These are phyloP conservation scores for Pomatorhinus ruficollis DNA, from an alignment of 2,113 vertebrate genomes.

Conservation along the genomic window DNA sequence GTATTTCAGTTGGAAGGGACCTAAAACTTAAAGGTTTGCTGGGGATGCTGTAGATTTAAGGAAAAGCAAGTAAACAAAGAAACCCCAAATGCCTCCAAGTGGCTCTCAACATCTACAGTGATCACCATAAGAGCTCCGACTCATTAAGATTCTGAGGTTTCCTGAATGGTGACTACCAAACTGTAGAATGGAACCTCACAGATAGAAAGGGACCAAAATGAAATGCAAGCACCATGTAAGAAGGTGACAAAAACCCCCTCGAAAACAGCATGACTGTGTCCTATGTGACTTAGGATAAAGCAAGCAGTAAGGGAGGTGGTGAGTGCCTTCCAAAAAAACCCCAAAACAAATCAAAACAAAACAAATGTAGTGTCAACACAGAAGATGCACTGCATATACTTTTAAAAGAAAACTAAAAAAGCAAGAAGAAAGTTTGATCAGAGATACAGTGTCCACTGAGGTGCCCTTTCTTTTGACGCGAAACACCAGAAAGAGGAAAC, in stretches of 20 bases:
- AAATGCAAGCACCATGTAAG: background rate
- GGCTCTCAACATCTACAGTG: background rate
- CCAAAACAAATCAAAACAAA: background rate
- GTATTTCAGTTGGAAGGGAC: background rate
- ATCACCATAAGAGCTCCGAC: background rate
- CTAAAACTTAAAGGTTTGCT: background rate
- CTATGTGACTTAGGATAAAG: too few relatives aligned
- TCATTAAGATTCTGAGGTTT: background rate
- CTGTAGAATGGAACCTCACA: background rate
- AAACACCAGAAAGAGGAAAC: background rate
- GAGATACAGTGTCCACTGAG: background rate
- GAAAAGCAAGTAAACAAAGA: background rate
- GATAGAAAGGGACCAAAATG: background rate
- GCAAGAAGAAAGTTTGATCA: background rate
- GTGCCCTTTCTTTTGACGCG: background rate
- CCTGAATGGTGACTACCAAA: background rate
- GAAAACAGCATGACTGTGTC: background rate
- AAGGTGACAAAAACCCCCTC: accelerated
- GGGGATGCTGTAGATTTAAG: background rate
- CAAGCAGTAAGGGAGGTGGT: too few relatives aligned
- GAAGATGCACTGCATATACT: background rate
- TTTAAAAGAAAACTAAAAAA: background rate
- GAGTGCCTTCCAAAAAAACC: too few relatives aligned
- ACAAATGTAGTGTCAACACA: background rate
- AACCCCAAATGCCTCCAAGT: accelerated